phyloP scores from a whole-genome alignment of 2,113 vertebrate species.

The Chamaea fasciata region DNA sequence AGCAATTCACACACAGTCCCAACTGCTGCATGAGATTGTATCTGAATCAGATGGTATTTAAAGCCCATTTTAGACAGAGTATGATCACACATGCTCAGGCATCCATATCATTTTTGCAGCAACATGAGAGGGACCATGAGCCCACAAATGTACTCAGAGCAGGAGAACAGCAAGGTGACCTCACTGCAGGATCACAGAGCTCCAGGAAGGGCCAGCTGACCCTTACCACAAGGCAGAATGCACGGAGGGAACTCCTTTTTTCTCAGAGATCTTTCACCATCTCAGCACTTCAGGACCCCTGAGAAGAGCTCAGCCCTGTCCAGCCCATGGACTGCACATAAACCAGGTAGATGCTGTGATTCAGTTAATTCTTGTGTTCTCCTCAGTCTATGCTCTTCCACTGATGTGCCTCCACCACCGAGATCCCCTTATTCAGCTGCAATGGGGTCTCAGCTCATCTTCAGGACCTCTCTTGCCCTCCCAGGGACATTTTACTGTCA shows the following conservation, averaged over 20 bases:
- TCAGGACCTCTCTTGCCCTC: background rate
- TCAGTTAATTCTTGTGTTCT: background rate
- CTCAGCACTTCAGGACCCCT: background rate
- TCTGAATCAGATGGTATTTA: background rate
- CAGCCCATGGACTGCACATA: background rate
- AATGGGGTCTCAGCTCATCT: background rate
- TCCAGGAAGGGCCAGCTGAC: background rate
- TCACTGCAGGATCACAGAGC: background rate
- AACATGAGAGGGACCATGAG: background rate
- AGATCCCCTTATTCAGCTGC: background rate
- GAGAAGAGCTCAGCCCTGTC: background rate
- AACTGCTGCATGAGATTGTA: background rate
- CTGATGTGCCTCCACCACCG: background rate
- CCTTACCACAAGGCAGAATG: background rate
- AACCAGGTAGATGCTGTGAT: background rate
- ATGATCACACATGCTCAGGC: background rate
- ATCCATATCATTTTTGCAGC: background rate
- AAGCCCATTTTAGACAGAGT: background rate
- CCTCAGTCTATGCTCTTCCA: background rate
- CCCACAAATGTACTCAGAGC: background rate
- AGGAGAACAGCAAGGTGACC: background rate
- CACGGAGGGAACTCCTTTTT: fast-evolving
- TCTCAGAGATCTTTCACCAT: background rate
- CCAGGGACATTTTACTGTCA: background rate
- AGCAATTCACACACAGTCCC: background rate